These are phyloP conservation scores for Reticulitermes lucifugus DNA, from an alignment of 2,888 invertebrate species.

Conservation along the genomic window DNA sequence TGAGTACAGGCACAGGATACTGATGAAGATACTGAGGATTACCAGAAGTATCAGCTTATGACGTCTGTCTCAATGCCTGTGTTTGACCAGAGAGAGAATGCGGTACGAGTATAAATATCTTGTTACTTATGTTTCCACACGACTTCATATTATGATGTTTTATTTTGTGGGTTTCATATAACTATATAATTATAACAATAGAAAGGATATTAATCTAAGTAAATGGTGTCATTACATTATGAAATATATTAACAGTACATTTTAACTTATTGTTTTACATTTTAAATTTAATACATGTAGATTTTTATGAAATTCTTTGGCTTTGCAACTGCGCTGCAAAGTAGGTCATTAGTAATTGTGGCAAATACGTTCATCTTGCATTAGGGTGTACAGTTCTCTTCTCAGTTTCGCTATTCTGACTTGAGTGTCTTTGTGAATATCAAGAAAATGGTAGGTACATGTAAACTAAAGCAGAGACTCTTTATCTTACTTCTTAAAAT, in stretches of 20 bases:
- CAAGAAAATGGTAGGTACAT: no score
- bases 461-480: no score
- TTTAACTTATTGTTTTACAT: not conserved
- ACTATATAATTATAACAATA: not conserved
- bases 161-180: not conserved
- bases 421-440: no score
- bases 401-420: no score
- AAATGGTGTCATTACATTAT: not conserved
- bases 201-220: not conserved
- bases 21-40: conserved; percentile 62
- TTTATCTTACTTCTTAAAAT: no score
- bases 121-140: not conserved
- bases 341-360: not conserved
- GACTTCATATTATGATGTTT: not conserved
- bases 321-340: not conserved
- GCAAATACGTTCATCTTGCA: no score
- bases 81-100: conserved; percentile 87
- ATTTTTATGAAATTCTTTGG: not conserved
- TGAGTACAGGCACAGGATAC: conserved; percentile 35
- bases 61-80: conserved; percentile 95
- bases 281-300: not conserved
- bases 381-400: no score
- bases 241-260: not conserved
- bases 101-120: conserved; percentile 70
- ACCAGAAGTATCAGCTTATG: conserved; percentile 84